These are phyloP conservation scores for Callionymus lyra DNA, from an alignment of 2,113 vertebrate genomes.

Conservation along the genomic window DNA sequence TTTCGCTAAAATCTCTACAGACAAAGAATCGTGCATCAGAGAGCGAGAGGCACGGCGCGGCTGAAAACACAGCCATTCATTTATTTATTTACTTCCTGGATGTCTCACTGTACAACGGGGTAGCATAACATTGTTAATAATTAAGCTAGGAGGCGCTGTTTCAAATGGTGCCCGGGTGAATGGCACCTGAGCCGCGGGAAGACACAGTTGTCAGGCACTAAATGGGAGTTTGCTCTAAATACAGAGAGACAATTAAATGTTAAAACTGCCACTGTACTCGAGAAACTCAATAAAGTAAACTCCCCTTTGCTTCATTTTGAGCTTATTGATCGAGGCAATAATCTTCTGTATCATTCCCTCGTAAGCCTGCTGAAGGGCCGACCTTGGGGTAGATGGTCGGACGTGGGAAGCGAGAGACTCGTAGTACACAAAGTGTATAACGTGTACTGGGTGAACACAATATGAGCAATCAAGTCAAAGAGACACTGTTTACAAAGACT, in stretches of 20 bases:
- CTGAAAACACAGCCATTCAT: slow-evolving; percentile 58
- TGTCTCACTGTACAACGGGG: slow-evolving; percentile 53
- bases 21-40: slow-evolving; percentile 51
- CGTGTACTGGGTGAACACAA: slow-evolving; percentile 21
- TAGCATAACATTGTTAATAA: slow-evolving; percentile 65
- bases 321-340: slow-evolving; percentile 76
- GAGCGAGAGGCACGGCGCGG: slow-evolving; percentile 37
- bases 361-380: slow-evolving; percentile 70
- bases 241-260: slow-evolving; percentile 75
- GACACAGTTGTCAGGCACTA: slow-evolving; percentile 51
- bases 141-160: slow-evolving; percentile 56
- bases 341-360: slow-evolving; percentile 74
- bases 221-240: slow-evolving; percentile 68
- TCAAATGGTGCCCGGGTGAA: slow-evolving; percentile 58
- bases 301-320: slow-evolving; percentile 74
- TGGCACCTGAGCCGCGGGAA: slow-evolving; percentile 32
- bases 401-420: slow-evolving; percentile 42
- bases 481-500: slow-evolving; percentile 5
- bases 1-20: slow-evolving; percentile 50
- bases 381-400: slow-evolving; percentile 69
- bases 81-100: slow-evolving; percentile 66
- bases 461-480: slow-evolving; percentile 12
- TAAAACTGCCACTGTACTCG: slow-evolving; percentile 73
- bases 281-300: slow-evolving; percentile 73
- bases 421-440: slow-evolving; percentile 30